phyloP scores from a whole-genome alignment of 2,797 vertebrate species.

The Orientallactaga sibirica region DNA sequence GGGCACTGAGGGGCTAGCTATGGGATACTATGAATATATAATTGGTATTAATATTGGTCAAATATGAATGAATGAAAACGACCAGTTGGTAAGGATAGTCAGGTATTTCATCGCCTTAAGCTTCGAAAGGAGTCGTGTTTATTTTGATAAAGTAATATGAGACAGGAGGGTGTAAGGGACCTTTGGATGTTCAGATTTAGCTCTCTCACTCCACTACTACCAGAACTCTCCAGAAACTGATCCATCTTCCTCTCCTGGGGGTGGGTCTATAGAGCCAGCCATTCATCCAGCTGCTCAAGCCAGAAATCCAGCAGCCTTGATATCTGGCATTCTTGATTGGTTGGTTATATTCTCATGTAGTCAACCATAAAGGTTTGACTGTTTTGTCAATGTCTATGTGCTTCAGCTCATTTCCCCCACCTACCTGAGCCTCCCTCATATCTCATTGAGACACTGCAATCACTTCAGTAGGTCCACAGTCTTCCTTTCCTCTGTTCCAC shows the following conservation, averaged over 20 bases:
- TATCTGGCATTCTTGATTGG: background rate
- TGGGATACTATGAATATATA: background rate
- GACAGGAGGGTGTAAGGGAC: background rate
- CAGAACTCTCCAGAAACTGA: background rate
- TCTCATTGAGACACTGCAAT: background rate
- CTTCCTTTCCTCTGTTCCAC: background rate
- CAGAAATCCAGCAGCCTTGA: background rate
- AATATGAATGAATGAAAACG: background rate
- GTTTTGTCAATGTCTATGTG: background rate
- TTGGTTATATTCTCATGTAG: background rate
- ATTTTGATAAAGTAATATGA: background rate
- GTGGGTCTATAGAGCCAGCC: background rate
- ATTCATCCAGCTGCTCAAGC: background rate
- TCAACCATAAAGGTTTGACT: background rate
- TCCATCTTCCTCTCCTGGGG: background rate
- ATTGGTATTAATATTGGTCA: background rate
- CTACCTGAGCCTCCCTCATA: background rate
- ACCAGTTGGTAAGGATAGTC: background rate
- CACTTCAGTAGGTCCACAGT: background rate
- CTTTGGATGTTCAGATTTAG: background rate
- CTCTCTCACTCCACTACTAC: rapidly evolving
- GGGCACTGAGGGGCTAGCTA: background rate
- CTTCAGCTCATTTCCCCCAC: background rate
- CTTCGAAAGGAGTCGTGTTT: background rate
- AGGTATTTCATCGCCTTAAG: background rate